Conservation (phyloP, 2,888 invertebrate species). For the Acrobasis repandana region DNA sequence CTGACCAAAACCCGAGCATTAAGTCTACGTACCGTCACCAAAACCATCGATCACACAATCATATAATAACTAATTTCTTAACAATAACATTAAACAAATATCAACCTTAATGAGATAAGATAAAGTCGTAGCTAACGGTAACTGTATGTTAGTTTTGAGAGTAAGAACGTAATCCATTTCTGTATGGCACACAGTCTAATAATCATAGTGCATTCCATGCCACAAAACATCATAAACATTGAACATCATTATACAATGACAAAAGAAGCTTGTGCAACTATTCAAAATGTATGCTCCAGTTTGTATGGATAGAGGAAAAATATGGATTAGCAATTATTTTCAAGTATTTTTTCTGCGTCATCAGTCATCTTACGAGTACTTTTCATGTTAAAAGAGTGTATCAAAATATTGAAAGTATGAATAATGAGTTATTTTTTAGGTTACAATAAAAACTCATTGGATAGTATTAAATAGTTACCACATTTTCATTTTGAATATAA, state of each 20-base stretch:
- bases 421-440: no score
- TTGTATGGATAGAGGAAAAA: constrained; percentile 50
- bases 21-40: constrained; percentile 42
- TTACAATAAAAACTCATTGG: no score
- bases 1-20: constrained; percentile 41
- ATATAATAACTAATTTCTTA: constrained; percentile 26
- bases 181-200: constrained; percentile 59
- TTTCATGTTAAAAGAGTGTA: no score
- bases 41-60: constrained; percentile 52
- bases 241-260: constrained; percentile 79
- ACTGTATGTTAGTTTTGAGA: constrained; percentile 17
- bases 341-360: no score
- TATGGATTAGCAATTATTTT: neutral
- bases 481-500: no score
- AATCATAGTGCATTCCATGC: constrained; percentile 71
- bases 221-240: constrained; percentile 72
- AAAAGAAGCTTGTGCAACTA: constrained; percentile 80
- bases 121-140: neutral
- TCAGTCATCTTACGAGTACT: no score
- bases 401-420: no score
- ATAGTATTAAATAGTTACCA: no score
- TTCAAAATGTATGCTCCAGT: constrained; percentile 64
- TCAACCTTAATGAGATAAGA: constrained; percentile 33
- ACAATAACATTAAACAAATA: constrained; percentile 29
- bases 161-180: constrained; percentile 45